Evolutionary conservation across 37 sponge, comb jelly and placozoan genomes (phyloP), one percentile per base, ranked within the genome.

Genomic region (Eunapius fragilis): DNA sequence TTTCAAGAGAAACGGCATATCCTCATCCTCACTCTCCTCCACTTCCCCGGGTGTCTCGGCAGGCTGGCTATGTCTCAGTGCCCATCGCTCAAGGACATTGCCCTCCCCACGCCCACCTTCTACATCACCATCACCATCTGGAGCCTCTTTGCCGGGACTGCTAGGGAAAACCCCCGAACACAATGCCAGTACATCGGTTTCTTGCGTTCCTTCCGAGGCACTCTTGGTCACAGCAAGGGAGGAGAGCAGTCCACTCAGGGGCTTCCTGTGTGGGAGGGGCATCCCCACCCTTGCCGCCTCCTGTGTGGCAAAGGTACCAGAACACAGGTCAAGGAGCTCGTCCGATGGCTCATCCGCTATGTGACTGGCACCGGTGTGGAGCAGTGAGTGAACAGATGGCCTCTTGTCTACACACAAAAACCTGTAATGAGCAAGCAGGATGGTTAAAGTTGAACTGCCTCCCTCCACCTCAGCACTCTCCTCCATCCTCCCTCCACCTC

Each of bases 161-260:
- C 85, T 37, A 4, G 91, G 82, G 72, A 90, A 89, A 4, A 71
- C 80, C 14, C 94, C 91, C n/a, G 94, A 93, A 67, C 91, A 93
- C 33, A 90, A 74, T 14, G 74, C 88, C 0, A 90, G 32, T 3
- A 93, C 80, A 19, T 90, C 86, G 31, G 48, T 87, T 48, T 25
- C 72, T 12, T 70, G 79, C 9, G 72, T 47, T 14, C 50, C 76
- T 22, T 77, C 77, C 13, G 27, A 23, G 33, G 22, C 35, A 2
- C 58, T 37, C 7, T 31, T 67, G 25, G 82, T 69, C 27, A 13
- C 32, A 10, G 69, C 37, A 36, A 82, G 37, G n/a, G 25, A 68
- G 37, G 6, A 84, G 58, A n/a, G 87, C 89, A 12, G 88, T 74
- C 68, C 86, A 73, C 31, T 93, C 80, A 45, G 82, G 1, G 58